Base-by-base conservation (phyloP, 2,113 vertebrate genomes). In the Petromus typicus region DNA sequence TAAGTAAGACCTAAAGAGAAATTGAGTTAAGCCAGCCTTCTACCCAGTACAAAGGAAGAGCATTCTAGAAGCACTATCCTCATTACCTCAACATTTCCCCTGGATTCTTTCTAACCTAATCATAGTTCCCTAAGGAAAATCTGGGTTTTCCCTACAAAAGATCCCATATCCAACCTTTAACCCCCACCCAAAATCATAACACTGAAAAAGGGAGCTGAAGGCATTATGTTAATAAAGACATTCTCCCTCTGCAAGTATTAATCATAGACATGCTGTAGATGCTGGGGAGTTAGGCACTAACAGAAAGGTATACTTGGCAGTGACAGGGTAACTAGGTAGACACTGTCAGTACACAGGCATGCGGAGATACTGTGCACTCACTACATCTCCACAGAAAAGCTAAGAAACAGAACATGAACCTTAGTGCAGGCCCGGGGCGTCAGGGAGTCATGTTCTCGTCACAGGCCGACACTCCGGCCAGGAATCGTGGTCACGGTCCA, bases 101-200 rank as follows among this genome's bases (percentile, higher is more conserved):
- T 75, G 17, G 43, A 81, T 66, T 79, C 67, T 91, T 96, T 81
- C 80, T 56, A 73, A 27, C 88, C 37, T 64, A 79, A 89, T 63
- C 78, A 86, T 2, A 76, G 56, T 17, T 94, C 51, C 45, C 27
- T 18, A 69, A 84, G 43, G 43, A 27, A 78, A 81, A 84, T 7
- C 32, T 23, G 48, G 45, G 40, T 64, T 79, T 66, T 59, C 85
- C 84, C 86, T 48, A 48, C 14, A 22, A 43, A 57, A 67, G 32
- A 51, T 71, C 16, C 34, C 10, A 17, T 18, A 75, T 66, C 54
- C 54, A 63, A 37, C 3, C 5, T 25, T 14, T 0, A 0, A 17
- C 17, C 7, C 5, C 3, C 32, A 34, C 3, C 11, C 30, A 37
- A 79, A 90, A 66, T n/a, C 34, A 3, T 16, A 82, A 95, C 63